phyloP scores from a whole-genome alignment of 2,888 invertebrate species.

The Geotrupes spiniger region DNA sequence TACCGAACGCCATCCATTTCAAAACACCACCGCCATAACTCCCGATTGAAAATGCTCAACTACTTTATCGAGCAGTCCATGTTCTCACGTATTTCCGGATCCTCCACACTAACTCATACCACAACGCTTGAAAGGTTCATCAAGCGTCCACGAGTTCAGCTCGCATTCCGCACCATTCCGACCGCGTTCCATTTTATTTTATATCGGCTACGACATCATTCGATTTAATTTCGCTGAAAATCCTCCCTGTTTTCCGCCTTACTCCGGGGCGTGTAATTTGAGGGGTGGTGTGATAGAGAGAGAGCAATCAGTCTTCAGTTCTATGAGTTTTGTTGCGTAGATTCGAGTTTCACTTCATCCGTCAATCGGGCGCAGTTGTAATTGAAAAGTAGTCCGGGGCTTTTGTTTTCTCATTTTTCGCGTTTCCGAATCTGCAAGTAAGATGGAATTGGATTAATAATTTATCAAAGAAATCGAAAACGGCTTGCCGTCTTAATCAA shows the following conservation, averaged over 20 bases:
- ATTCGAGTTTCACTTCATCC: conserved; percentile 28
- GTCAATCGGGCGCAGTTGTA: conserved; percentile 18
- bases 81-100: conserved; percentile 33
- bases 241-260: conserved; percentile 13
- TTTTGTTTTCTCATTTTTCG: not conserved
- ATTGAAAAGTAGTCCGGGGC: conserved; percentile 5
- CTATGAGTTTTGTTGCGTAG: conserved; percentile 21
- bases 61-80: conserved; percentile 38
- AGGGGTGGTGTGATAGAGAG: conserved; percentile 29
- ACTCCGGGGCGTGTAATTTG: conserved; percentile 24
- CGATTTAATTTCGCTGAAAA: conserved; percentile 18
- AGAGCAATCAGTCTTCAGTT: conserved; percentile 31
- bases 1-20: conserved; percentile 37
- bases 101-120: conserved; percentile 26
- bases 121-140: conserved; percentile 17
- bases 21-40: conserved; percentile 28
- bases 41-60: conserved; percentile 21
- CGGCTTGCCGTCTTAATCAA: no score
- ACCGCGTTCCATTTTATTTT: not conserved
- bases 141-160: not conserved
- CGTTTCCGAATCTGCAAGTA: no score
- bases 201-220: conserved; percentile 10
- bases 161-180: not conserved
- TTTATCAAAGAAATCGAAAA: no score
- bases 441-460: no score